Conservation (phyloP, 2,797 vertebrate genomes). For the Catostomus latipinnis region DNA sequence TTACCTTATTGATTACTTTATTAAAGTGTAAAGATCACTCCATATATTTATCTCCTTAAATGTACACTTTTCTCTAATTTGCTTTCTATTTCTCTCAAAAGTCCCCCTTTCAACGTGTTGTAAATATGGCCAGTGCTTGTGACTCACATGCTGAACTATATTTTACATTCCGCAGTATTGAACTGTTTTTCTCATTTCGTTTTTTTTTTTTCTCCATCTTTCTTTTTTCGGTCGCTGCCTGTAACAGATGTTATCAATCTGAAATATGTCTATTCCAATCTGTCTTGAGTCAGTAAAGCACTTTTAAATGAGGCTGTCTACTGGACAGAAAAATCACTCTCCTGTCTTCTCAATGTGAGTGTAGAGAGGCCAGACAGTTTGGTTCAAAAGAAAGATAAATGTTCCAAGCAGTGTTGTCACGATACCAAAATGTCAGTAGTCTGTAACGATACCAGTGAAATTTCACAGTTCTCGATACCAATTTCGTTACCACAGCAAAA, state of each 20-base stretch:
- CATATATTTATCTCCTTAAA: constrained; percentile 7
- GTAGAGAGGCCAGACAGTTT: constrained; percentile 26
- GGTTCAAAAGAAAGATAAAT: constrained; percentile 17
- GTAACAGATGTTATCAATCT: constrained; percentile 51
- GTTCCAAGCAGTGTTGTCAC: too few relatives aligned
- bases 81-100: constrained; percentile 37
- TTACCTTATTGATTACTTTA: too few relatives aligned
- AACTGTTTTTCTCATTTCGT: constrained; percentile 24
- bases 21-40: constrained; percentile 45
- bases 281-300: constrained; percentile 32
- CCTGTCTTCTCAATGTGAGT: not conserved
- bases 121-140: constrained; percentile 63
- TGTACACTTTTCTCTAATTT: not conserved
- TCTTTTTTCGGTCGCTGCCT: constrained; percentile 8
- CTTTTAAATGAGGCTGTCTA: constrained; percentile 37
- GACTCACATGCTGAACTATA: constrained; percentile 8
- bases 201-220: constrained; percentile 1
- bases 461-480: too few relatives aligned
- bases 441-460: too few relatives aligned
- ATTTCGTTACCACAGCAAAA: too few relatives aligned
- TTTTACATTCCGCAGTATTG: constrained; percentile 16
- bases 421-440: too few relatives aligned
- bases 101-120: constrained; percentile 46
- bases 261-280: constrained; percentile 35
- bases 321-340: constrained; percentile 12